Evolutionary conservation across 2,888 invertebrate genomes (phyloP).

Genomic region (Liopterus haemorrhoidalis): DNA sequence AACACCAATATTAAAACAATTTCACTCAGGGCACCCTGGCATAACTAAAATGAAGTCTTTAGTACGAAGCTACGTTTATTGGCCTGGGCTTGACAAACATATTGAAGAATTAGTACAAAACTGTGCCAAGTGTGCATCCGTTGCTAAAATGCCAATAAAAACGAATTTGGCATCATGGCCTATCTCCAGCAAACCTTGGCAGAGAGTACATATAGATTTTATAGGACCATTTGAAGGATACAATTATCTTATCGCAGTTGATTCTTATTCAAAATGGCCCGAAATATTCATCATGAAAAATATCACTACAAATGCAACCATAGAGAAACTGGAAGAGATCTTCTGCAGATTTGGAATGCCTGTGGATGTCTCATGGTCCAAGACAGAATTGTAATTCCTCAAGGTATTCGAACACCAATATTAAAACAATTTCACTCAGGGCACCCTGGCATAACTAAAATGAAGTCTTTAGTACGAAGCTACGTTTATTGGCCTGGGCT

Average conservation of each 20-base stretch:
- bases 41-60: conserved; percentile 30
- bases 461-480: no score
- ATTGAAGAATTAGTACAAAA: conserved; percentile 28
- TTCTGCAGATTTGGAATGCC: conserved; percentile 25
- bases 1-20: conserved; percentile 24
- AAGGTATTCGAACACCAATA: no score
- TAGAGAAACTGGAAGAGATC: conserved; percentile 20
- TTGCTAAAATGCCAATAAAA: conserved; percentile 32
- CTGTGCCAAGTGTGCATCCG: conserved; percentile 28
- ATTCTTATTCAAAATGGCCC: conserved; percentile 42
- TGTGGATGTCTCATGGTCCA: no score
- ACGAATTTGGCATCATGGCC: conserved; percentile 27
- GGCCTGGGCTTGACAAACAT: conserved; percentile 30
- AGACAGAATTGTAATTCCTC: no score
- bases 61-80: conserved; percentile 31
- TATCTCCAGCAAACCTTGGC: conserved; percentile 35
- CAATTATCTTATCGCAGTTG: conserved; percentile 38
- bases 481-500: no score
- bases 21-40: conserved; percentile 31
- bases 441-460: no score
- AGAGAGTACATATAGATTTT: conserved; percentile 42
- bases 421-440: no score
- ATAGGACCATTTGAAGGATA: conserved; percentile 38
- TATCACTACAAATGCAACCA: conserved; percentile 19
- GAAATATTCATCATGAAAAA: conserved; percentile 33